Conservation (phyloP, 2,113 vertebrate genomes). For the Microcebus jonahi region DNA sequence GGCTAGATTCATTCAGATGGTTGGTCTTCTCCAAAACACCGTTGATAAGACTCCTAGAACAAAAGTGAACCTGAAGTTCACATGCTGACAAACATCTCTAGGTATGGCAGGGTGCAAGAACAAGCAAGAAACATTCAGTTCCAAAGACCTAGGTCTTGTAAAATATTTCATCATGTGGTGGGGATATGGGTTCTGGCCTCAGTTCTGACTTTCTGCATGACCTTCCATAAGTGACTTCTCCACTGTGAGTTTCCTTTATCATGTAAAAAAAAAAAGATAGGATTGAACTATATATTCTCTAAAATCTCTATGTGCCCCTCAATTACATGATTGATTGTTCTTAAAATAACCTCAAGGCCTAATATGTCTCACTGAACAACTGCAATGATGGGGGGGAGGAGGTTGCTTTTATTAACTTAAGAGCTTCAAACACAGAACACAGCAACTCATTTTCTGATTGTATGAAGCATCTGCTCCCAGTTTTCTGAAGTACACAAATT, state of each 20-base stretch:
- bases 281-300: not conserved
- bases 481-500: constrained; percentile 10
- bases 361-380: not conserved
- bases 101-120: not conserved
- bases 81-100: not conserved
- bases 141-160: not conserved
- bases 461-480: not conserved
- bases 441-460: constrained; percentile 1
- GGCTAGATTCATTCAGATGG: not conserved
- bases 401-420: not conserved
- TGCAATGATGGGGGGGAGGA: not conserved
- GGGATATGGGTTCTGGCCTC: not conserved
- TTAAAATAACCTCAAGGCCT: not conserved
- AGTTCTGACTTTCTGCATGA: not conserved
- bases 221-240: not conserved
- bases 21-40: not conserved
- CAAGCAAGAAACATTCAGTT: not conserved
- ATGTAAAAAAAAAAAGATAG: not conserved
- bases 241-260: not conserved
- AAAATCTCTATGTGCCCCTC: not conserved
- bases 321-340: not conserved
- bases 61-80: not conserved
- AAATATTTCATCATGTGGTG: not conserved
- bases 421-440: not conserved
- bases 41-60: not conserved